phyloP scores from a whole-genome alignment of 2,888 invertebrate species.

The Tethea ocularis region DNA sequence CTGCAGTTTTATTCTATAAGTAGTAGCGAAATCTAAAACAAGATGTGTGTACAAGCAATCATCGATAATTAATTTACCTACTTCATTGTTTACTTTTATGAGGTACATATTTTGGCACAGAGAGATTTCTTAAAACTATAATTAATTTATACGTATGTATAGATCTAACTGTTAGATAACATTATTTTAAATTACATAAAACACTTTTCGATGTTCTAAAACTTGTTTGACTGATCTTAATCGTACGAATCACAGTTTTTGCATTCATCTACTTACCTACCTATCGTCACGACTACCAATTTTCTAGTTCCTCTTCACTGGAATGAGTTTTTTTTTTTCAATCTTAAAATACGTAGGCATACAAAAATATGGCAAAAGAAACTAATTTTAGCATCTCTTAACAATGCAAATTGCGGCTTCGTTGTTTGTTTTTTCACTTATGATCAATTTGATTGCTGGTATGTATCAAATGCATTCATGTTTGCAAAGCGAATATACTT shows the following conservation, averaged over 20 bases:
- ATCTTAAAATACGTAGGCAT: conserved; percentile 61
- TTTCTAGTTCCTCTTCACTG: conserved; percentile 69
- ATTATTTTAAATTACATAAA: conserved; percentile 74
- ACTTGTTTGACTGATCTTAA: conserved; percentile 83
- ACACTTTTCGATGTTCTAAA: conserved; percentile 83
- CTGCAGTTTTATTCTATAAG: conserved; percentile 21
- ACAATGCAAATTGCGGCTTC: conserved; percentile 25
- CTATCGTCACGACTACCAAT: conserved; percentile 77
- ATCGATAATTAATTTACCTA: conserved; percentile 76
- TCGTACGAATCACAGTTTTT: conserved; percentile 83
- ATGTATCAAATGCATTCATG: conserved; percentile 21
- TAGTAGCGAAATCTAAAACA: conserved; percentile 56
- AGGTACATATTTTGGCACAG: conserved; percentile 93
- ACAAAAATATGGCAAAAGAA: conserved; percentile 72
- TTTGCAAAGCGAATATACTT: conserved; percentile 18
- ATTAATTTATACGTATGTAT: conserved; percentile 74
- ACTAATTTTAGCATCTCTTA: conserved; percentile 32
- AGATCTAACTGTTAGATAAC: conserved; percentile 67
- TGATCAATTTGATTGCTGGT: conserved; percentile 10
- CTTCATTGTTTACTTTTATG: conserved; percentile 84
- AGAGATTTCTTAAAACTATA: conserved; percentile 85
- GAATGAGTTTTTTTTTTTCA: conserved; percentile 73
- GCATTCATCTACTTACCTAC: conserved; percentile 79
- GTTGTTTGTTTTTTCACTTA: conserved; percentile 12
- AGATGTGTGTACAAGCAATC: conserved; percentile 66